A percentile compares a stretch with the other conserved stretches of the same genome.
Conservation (phyloP, 2,888 invertebrate species). For the Cecidostiba fungosa region DNA sequence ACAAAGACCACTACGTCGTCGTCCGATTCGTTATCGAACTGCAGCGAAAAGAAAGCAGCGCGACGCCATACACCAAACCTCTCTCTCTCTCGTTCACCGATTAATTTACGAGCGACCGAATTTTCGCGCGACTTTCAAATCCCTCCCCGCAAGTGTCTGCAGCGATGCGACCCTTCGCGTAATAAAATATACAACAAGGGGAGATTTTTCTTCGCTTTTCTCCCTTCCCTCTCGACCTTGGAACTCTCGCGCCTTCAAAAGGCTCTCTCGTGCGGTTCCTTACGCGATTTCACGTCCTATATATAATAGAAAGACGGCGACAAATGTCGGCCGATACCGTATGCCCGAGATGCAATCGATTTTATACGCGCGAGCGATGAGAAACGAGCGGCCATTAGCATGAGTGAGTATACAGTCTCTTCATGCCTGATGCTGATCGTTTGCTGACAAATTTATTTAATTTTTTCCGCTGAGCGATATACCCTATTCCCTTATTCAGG, state of each 20-base stretch:
- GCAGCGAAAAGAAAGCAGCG: constrained; percentile 12
- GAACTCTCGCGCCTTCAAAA: constrained; percentile 11
- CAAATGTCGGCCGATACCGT: constrained; percentile 14
- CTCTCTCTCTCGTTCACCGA: constrained; percentile 26
- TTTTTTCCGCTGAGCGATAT: constrained; percentile 22
- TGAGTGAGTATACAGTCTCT: not conserved
- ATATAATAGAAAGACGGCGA: constrained; percentile 14
- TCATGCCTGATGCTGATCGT: not conserved
- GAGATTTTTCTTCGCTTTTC: constrained; percentile 16
- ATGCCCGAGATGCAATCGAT: constrained; percentile 32
- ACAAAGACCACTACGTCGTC: not conserved
- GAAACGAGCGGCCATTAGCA: constrained; percentile 60
- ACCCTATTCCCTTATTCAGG: not conserved
- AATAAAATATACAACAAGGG: constrained; percentile 1
- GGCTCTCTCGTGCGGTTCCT: not conserved
- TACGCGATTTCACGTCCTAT: constrained; percentile 17
- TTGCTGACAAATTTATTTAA: constrained; percentile 62
- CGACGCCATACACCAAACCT: not conserved
- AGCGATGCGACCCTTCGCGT: constrained; percentile 12
- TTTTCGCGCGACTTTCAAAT: constrained; percentile 32
- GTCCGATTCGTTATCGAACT: constrained; percentile 20
- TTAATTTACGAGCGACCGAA: constrained; percentile 55
- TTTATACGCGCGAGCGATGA: constrained; percentile 40
- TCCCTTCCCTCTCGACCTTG: not conserved
- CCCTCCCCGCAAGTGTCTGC: not conserved